Conservation (phyloP, 2,797 vertebrate genomes). For the Acrocephalus scirpaceus region DNA sequence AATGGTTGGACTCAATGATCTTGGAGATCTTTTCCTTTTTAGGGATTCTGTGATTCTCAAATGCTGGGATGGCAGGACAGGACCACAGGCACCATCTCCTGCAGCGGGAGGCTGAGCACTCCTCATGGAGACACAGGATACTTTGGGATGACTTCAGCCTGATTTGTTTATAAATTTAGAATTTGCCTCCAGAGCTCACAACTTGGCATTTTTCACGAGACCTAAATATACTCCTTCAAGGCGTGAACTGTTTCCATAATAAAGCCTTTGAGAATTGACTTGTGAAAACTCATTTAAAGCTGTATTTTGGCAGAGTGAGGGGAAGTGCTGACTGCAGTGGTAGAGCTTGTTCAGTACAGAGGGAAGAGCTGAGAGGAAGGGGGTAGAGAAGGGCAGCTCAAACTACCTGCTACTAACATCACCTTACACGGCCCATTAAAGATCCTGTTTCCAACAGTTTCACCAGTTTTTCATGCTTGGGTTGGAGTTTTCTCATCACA, state of each 20-base stretch:
- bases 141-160: constrained; percentile 9
- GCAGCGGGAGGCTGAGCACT: not conserved
- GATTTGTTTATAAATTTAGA: constrained; percentile 41
- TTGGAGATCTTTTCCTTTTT: not conserved
- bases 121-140: not conserved
- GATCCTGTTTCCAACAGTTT: not conserved
- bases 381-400: not conserved
- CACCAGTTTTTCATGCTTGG: not conserved
- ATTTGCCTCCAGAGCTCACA: not conserved
- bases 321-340: not conserved
- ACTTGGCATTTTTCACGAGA: constrained; percentile 15
- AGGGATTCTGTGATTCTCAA: not conserved
- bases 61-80: not conserved
- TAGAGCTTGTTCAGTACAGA: not conserved
- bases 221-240: constrained; percentile 45
- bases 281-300: not conserved
- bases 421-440: not conserved
- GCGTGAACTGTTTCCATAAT: constrained; percentile 25
- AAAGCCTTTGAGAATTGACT: not conserved
- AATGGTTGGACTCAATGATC: not conserved
- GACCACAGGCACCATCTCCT: not conserved
- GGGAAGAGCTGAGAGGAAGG: not conserved
- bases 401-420: not conserved
- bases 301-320: not conserved
- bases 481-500: not conserved